Evolutionary conservation across 2,113 vertebrate genomes (phyloP), one percentile per base, ranked within the genome.

Genomic region (Odocoileus hemionus): DNA sequence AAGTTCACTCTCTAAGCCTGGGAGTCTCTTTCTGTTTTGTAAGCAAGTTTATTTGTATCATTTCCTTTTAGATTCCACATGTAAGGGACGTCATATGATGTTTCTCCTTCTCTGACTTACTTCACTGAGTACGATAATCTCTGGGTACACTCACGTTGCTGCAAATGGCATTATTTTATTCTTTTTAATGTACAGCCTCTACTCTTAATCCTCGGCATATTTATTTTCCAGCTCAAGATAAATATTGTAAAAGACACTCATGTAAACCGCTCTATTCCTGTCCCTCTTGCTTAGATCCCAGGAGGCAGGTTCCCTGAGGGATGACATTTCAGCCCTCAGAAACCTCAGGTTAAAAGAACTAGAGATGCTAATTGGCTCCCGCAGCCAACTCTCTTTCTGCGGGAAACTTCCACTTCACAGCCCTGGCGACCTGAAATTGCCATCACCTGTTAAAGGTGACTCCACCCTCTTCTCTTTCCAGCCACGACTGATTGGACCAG

Each of bases 321-420:
- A 4, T 43, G 43, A 25, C 39, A 1, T 57, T 47, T 57, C 39
- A 1, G 30, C 5, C 82, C 64, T 76, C 33, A 50, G 39, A 52
- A 47, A 47, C 39, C 4, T 3, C 52, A 21, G 52, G 36, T 60
- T 45, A 83, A 33, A 52, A 70, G 21, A 43, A 58, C 16, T 19
- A 14, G 30, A 54, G 58, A 80, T 45, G n/a, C 4, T 82, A 74
- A 54, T 25, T 70, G 17, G 47, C 67, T 36, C 58, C 6, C 1
- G 36, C 57, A 7, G 5, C 5, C 3, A 23, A 2, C 45, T 4
- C 39, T 0, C 5, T 14, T 74, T 74, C 5, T 17, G 8, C 16
- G 19, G 36, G 26, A 78, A 52, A 17, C 52, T 76, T 67, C 8
- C 28, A 13, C 28, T 19, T 43, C 25, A n/a, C 33, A 55, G 16